phyloP scores from a whole-genome alignment of 92 coral and sea anemone genomes.

The Palythoa grandis region DNA sequence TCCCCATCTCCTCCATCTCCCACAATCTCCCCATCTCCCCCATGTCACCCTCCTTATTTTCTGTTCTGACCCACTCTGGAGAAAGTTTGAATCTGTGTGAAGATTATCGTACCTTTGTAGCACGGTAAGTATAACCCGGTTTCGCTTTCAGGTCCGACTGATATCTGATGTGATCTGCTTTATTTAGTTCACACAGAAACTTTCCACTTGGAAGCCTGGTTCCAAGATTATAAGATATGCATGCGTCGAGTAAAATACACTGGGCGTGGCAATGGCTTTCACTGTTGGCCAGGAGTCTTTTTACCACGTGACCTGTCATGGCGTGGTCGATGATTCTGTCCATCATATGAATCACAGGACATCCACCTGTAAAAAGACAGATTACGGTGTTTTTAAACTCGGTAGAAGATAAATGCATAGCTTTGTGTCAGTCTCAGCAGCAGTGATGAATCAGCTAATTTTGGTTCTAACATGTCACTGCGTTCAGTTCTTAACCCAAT shows the following conservation, averaged over 20 bases:
- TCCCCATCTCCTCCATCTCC: too few relatives aligned
- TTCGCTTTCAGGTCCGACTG: conserved; percentile 13
- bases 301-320: conserved; percentile 20
- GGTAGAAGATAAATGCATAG: too few relatives aligned
- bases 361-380: background rate
- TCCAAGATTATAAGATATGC: conserved; percentile 20
- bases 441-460: too few relatives aligned
- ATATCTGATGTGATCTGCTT: conserved; percentile 18
- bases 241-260: conserved; percentile 6
- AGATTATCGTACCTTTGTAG: conserved; percentile 3
- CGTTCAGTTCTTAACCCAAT: too few relatives aligned
- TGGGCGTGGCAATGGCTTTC: conserved; percentile 20
- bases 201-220: conserved; percentile 8
- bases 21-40: too few relatives aligned
- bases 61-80: too few relatives aligned
- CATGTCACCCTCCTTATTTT: too few relatives aligned
- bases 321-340: background rate
- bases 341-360: conserved; percentile 18
- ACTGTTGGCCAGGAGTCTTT: conserved; percentile 21
- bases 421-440: too few relatives aligned
- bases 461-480: too few relatives aligned
- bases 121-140: conserved; percentile 15
- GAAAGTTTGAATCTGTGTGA: too few relatives aligned
- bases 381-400: too few relatives aligned
- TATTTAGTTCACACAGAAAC: conserved; percentile 18